Conservation (phyloP, 2,797 vertebrate species). For the Benthosema pterotum region DNA sequence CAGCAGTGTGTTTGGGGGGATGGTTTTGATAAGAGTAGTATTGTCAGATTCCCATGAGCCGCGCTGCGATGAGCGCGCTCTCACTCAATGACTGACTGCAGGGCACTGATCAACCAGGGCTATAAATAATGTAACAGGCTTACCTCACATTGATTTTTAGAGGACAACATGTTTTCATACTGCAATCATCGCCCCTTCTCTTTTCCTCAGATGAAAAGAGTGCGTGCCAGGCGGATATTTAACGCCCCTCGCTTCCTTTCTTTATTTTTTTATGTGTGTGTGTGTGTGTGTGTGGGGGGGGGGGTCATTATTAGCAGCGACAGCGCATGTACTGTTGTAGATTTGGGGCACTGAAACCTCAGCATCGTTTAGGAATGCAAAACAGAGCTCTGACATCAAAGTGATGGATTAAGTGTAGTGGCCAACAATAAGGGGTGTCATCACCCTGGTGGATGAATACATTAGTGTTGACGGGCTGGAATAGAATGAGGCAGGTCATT, state of each 20-base stretch:
- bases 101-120: conserved; percentile 30
- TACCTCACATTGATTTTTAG: conserved; percentile 58
- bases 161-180: conserved; percentile 50
- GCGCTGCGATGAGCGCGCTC: conserved; percentile 47
- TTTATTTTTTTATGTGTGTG: background rate
- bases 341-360: conserved; percentile 36
- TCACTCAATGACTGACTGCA: conserved; percentile 36
- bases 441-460: conserved; percentile 39
- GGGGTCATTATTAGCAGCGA: conserved; percentile 25
- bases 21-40: conserved; percentile 59
- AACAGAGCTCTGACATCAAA: conserved; percentile 44
- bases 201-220: conserved; percentile 20
- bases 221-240: conserved; percentile 20
- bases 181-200: conserved; percentile 7
- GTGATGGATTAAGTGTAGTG: conserved; percentile 55
- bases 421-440: conserved; percentile 40
- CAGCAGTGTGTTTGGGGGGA: conserved; percentile 47
- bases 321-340: conserved; percentile 20
- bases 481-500: conserved; percentile 33
- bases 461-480: conserved; percentile 48
- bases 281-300: too few species aligned
- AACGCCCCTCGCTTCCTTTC: conserved; percentile 1
- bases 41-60: conserved; percentile 53
- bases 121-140: conserved; percentile 64
- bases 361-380: conserved; percentile 45